These are phyloP conservation scores for Trichogramma evanescens DNA, from an alignment of 2,888 invertebrate species.

Conservation along the genomic window DNA sequence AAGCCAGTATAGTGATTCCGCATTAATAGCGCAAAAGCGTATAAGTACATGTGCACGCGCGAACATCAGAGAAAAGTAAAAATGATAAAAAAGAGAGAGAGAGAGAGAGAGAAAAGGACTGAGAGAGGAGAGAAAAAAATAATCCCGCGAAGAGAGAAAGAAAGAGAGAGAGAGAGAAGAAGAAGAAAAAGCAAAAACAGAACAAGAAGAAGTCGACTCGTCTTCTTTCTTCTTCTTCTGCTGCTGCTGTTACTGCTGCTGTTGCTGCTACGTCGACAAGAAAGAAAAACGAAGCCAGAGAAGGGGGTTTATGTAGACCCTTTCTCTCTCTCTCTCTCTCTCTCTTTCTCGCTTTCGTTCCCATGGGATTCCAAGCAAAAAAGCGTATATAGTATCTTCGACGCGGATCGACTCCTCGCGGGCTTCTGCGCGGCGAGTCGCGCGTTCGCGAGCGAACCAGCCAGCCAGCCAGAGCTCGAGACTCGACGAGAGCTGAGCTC, in stretches of 20 bases:
- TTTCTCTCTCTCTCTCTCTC: constrained; percentile 11
- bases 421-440: background rate
- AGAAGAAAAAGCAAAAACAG: constrained; percentile 3
- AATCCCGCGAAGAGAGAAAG: background rate
- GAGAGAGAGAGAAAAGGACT: background rate
- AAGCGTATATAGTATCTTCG: constrained; percentile 36
- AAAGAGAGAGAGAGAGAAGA: background rate
- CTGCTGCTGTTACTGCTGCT: background rate
- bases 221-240: constrained; percentile 8
- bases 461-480: constrained; percentile 14
- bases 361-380: background rate
- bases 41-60: too few relatives aligned
- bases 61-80: background rate
- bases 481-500: constrained; percentile 29
- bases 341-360: background rate
- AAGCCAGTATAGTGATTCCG: too few relatives aligned
- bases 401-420: constrained; percentile 39
- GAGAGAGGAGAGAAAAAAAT: constrained; percentile 5
- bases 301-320: constrained; percentile 37
- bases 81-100: background rate
- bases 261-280: constrained; percentile 7
- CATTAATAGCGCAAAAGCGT: too few relatives aligned
- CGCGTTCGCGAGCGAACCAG: background rate
- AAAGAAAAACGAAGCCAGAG: constrained; percentile 22
- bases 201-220: constrained; percentile 4